Evolutionary conservation across 2,113 vertebrate genomes (phyloP), one percentile per base, ranked within the genome.

Genomic region (Myotis brandtii): DNA sequence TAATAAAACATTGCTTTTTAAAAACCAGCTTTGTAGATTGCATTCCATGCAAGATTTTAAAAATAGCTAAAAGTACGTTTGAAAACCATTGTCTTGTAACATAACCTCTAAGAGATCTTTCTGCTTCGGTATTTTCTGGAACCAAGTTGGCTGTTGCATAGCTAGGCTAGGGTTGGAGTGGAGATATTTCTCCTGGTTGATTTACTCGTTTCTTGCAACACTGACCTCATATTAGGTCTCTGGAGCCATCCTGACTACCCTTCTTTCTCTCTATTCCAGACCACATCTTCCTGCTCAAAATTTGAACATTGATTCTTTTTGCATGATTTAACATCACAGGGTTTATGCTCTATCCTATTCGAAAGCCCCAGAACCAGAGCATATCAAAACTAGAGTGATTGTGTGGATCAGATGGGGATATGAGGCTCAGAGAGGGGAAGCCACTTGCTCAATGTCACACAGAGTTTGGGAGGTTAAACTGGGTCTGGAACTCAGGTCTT

Each of bases 1-100:
- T 62, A 77, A 67, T 82, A 82, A 91, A 91, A 56, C 18, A 37
- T 34, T 46, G 69, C 69, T 76, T 92, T 91, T 89, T 21, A 77
- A 92, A 85, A 91, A 76, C 48, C 72, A 84, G 37, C 56, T 70
- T 70, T 86, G 75, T 50, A 3, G 54, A 77, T 69, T 80, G 23
- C 34, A 52, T 75, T 16, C 48, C 54, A 59, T 8, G 48, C 4
- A 52, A 80, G 50, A 80, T 69, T 62, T 12, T 70, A 50, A 86
- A 73, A 91, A 21, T 11, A 80, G 40, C 30, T 82, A n/a, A 87
- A 87, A 84, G 8, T 23, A 85, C 56, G 48, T 56, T 6, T 56
- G 37, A 46, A 86, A 64, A 64, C 56, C 64, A 30, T 17, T 86
- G 80, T 46, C 43, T 95, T 73, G 56, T n/a, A 81, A 43, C 37